Conservation (phyloP, 1,140 invertebrate genomes). For the Thalassaphorura encarpata region DNA sequence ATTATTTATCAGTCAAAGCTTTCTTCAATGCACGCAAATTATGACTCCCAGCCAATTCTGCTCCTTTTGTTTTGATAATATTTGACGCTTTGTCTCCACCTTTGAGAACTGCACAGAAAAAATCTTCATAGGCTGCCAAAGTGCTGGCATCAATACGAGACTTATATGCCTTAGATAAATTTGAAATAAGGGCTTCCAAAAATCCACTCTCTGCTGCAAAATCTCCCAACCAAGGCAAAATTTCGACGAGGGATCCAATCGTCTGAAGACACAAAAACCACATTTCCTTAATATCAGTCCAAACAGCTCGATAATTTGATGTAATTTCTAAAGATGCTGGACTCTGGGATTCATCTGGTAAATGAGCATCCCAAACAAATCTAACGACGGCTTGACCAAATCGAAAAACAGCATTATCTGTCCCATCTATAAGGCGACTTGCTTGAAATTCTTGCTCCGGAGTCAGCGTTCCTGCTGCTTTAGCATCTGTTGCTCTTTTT, state of each 20-base stretch:
- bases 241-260: constrained; percentile 62
- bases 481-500: constrained; percentile 36
- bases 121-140: constrained; percentile 80
- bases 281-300: constrained; percentile 78
- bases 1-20: constrained; percentile 15
- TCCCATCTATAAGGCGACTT: constrained; percentile 23
- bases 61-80: constrained; percentile 73
- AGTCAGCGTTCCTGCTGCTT: constrained; percentile 73
- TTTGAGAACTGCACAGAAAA: constrained; percentile 70
- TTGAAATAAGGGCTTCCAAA: constrained; percentile 72
- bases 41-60: constrained; percentile 35
- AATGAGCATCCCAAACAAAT: constrained; percentile 86
- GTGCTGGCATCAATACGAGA: constrained; percentile 68
- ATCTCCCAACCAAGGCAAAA: constrained; percentile 77
- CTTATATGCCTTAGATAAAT: constrained; percentile 65
- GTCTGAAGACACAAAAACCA: constrained; percentile 93
- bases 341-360: constrained; percentile 72
- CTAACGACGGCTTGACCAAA: constrained; percentile 78
- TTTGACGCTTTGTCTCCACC: constrained; percentile 51
- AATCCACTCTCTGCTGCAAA: constrained; percentile 86
- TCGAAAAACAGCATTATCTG: constrained; percentile 39
- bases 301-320: constrained; percentile 71
- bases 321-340: constrained; percentile 61
- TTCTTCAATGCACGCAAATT: constrained; percentile 27
- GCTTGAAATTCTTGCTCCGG: constrained; percentile 49